Base-by-base conservation (phyloP, 2,888 invertebrate species). In the Pachydiplax longipennis region DNA sequence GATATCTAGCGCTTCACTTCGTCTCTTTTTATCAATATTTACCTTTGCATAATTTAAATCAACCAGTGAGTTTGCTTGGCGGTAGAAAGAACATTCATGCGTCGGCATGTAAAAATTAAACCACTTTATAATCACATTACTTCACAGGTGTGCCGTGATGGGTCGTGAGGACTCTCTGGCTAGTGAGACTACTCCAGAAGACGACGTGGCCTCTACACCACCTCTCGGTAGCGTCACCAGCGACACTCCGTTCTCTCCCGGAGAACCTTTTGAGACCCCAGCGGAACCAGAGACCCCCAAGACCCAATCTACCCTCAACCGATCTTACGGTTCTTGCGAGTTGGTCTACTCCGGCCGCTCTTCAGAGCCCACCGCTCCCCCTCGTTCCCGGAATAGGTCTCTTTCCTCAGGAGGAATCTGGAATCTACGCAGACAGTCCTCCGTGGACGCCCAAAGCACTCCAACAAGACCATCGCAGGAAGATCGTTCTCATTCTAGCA, bases 121-220 rank as follows among this genome's bases (percentile, higher is more conserved):
- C 0, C 44, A 8, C 10, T 44, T 44, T 44, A 58, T 31, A 15
- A 2, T 5, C 37, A 4, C 5, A 31, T 18, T 58, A 15, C 1
- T 48, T 4, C 18, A 2, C 83, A 87, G 87, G 37, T 87, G 87
- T 13, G 87, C 22, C 0, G 37, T 61, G 6, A 87, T 87, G 87
- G 87, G 87, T 8, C 87, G 87, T 61, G 87, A 87, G 87, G 87
- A 87, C 37, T 87, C 87, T 12, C n/a, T 37, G 35, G 87, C 87
- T 2, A 87, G 87, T 31, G 87, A 87, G 65, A 87, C 87, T 40
- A 87, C 87, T 18, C 61, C 25, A 0, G 87, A 87, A 37, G 87
- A 87, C 10, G 87, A 87, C 37, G 37, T 37, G n/a, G 58, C 83
- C 31, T 35, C 44, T 12, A 87, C 87, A 25, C 83, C 83, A 0